phyloP scores from a whole-genome alignment of 2,113 vertebrate species.

The Bujurquina vittata region DNA sequence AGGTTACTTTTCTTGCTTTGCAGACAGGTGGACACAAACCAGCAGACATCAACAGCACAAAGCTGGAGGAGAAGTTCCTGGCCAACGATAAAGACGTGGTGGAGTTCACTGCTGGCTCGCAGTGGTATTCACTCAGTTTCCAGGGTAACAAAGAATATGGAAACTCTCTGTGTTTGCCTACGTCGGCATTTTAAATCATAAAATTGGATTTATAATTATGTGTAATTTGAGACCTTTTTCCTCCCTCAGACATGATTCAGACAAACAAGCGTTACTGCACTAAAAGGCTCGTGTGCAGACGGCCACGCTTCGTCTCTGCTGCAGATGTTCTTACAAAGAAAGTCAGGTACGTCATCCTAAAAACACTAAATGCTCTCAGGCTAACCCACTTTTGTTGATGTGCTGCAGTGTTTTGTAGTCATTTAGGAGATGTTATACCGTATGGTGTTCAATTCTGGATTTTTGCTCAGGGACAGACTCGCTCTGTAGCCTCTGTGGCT shows the following conservation, averaged over 20 bases:
- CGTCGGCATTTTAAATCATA: background rate
- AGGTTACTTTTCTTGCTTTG: background rate
- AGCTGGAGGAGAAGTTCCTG: conserved; percentile 73
- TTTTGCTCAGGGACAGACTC: no score
- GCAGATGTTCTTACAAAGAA: conserved; percentile 38
- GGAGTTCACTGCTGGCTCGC: conserved; percentile 71
- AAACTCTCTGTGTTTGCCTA: background rate
- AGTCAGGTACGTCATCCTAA: conserved; percentile 33
- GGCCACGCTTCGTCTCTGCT: conserved; percentile 66
- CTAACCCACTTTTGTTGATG: background rate
- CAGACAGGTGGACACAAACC: conserved; percentile 45
- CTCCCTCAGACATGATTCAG: conserved; percentile 72
- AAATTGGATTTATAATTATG: background rate
- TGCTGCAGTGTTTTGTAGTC: no score
- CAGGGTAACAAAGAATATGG: conserved; percentile 46
- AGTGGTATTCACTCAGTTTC: conserved; percentile 73
- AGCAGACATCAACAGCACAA: conserved; percentile 60
- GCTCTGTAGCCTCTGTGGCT: no score
- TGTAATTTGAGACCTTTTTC: background rate
- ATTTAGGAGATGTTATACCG: no score
- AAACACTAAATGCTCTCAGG: background rate
- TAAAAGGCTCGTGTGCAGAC: conserved; percentile 57
- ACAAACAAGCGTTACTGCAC: conserved; percentile 65
- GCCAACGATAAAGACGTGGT: conserved; percentile 56
- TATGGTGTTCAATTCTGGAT: no score